Conservation (phyloP, 2,888 invertebrate species). For the Perdita meconis region DNA sequence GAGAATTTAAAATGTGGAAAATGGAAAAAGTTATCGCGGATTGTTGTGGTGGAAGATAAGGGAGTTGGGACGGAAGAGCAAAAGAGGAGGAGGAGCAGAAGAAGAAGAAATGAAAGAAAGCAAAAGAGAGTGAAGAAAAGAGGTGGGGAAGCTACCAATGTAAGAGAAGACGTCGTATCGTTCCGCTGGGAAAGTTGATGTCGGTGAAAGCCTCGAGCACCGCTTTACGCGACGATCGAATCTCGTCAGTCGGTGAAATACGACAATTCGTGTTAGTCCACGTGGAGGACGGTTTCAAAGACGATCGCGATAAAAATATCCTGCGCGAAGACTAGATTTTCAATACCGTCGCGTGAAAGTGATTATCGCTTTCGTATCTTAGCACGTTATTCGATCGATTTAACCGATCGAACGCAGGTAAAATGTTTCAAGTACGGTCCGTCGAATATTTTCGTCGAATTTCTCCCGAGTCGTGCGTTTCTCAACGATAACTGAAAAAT, state of each 20-base stretch:
- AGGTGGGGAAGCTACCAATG: conserved; percentile 53
- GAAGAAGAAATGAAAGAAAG: conserved; percentile 33
- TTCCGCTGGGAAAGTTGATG: conserved; percentile 80
- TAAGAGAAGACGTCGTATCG: conserved; percentile 57
- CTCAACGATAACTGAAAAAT: conserved; percentile 1
- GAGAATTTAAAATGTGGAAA: background rate
- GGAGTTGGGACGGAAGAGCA: background rate
- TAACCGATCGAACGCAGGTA: too few species aligned
- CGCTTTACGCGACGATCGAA: conserved; percentile 69
- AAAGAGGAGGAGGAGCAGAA: background rate
- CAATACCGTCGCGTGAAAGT: too few species aligned
- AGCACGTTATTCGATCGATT: too few species aligned
- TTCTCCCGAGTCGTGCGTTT: background rate
- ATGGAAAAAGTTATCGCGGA: background rate
- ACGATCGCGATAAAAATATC: background rate
- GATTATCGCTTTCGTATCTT: too few species aligned
- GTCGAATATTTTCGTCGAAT: background rate
- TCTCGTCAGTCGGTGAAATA: conserved; percentile 49
- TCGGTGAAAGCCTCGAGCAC: conserved; percentile 80
- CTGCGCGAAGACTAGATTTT: too few species aligned
- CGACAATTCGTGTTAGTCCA: conserved; percentile 72
- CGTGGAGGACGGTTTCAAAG: conserved; percentile 60
- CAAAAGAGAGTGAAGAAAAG: conserved; percentile 61
- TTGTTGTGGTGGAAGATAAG: background rate
- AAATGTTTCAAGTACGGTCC: background rate